Base-by-base conservation (phyloP, 2,888 invertebrate species). In the Ametastegia equiseti region DNA sequence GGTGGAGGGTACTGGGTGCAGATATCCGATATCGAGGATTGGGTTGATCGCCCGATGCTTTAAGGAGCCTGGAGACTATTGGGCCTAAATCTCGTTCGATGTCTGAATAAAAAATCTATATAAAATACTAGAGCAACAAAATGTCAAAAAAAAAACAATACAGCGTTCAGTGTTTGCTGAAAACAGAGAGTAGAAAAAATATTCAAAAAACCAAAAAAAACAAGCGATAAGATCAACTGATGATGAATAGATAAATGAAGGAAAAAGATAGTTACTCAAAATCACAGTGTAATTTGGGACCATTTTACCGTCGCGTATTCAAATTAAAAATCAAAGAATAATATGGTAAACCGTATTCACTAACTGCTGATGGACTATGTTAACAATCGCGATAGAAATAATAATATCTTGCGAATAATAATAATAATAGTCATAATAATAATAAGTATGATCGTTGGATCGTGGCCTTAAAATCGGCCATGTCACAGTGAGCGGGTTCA, bases 401-500 rank as follows among this genome's bases (percentile, higher is more conserved):
- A 60, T 27, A 60, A 30, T 60, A 15, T 42, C 9, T 6, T 42
- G 9, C 42, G 42, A 42, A 42, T 42, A 42, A 42, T 42, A 42
- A 42, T 42, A 9, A 42, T 42, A 42, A n/a, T n/a, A n/a, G n/a
- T n/a, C n/a, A n/a, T n/a, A n/a, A n/a, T n/a, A n/a, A n/a, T n/a
- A n/a, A n/a, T n/a, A n/a, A n/a, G n/a, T n/a, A 60, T 60, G 15
- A 60, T 60, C 5, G 60, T 60, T 60, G 30, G 30, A 67, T 67
- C 65, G 19, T 36, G 19, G 65, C 39, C 33, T 15, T 19, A 67
- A 67, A 71, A 71, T 39, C 45, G 30, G 39, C n/a, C 54, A 27
- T 7, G 11, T 85, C 84, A 83, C 85, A 81, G 84, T 86, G 86
- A 86, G 80, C 84, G 86, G 90, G 87, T 87, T 86, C 88, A 90